These are phyloP conservation scores for Scrobipalpa atriplicella DNA, from an alignment of 2,888 invertebrate species.

Conservation along the genomic window DNA sequence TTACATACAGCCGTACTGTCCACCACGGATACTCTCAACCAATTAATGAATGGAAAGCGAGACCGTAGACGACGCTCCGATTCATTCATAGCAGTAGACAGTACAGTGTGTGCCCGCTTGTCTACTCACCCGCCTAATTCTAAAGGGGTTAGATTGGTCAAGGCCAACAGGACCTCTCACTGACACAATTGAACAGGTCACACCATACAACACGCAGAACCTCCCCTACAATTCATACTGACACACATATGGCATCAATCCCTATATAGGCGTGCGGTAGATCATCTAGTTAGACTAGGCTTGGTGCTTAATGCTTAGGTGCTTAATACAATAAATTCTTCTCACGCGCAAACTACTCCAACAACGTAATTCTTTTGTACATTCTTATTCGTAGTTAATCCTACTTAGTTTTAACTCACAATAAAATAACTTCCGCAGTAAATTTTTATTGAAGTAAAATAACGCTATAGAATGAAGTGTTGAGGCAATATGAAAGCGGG, in stretches of 20 bases:
- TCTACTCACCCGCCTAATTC: conserved; percentile 5
- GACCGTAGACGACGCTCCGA: background rate
- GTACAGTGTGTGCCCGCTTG: background rate
- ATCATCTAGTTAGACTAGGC: no score
- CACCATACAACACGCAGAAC: no score
- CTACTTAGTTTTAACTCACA: conserved; percentile 16
- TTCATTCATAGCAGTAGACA: background rate
- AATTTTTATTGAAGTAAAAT: conserved; percentile 48
- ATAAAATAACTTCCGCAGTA: conserved; percentile 42
- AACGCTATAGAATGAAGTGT: conserved; percentile 52
- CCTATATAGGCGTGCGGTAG: no score
- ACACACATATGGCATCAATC: no score
- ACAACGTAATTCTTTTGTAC: conserved; percentile 1
- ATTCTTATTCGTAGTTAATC: conserved; percentile 7
- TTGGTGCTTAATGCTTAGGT: background rate
- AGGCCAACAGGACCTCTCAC: background rate
- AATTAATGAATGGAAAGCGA: background rate
- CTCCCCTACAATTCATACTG: no score
- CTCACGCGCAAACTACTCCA: background rate
- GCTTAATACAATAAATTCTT: background rate
- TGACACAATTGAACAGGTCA: background rate
- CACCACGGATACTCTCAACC: background rate
- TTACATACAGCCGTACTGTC: background rate
- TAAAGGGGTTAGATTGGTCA: conserved; percentile 5
- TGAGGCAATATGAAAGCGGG: conserved; percentile 52